Evolutionary conservation across 2,797 vertebrate species (phyloP).

Genomic region (Dermochelys coriacea): DNA sequence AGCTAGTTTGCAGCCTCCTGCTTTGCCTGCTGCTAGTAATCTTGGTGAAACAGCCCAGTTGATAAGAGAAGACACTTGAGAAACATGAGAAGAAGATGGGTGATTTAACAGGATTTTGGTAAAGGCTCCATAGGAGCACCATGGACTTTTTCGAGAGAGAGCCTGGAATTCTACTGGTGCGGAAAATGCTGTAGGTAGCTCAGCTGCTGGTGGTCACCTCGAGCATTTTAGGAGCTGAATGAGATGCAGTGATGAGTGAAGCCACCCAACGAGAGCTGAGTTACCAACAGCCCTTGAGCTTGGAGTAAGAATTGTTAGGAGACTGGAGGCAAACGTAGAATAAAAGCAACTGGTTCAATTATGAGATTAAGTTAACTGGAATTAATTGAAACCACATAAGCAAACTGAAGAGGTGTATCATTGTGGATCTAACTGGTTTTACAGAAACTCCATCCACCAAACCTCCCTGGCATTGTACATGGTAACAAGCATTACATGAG

Average conservation of each 20-base stretch:
- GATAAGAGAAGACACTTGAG: background rate
- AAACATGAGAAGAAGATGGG: accelerated
- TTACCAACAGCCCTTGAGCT: background rate
- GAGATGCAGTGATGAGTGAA: background rate
- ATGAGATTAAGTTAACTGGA: conserved; percentile 17
- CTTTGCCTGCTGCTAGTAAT: background rate
- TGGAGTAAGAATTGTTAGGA: conserved; percentile 16
- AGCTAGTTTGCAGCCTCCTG: background rate
- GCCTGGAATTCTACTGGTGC: background rate
- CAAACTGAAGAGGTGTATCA: background rate
- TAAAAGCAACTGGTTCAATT: conserved; percentile 23
- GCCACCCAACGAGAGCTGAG: background rate
- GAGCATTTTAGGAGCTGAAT: conserved; percentile 12
- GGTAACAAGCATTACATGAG: background rate
- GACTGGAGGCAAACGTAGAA: conserved; percentile 42
- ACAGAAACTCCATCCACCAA: background rate
- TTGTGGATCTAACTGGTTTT: conserved; percentile 7
- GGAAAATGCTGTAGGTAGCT: background rate
- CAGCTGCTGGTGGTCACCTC: background rate
- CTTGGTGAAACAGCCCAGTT: background rate
- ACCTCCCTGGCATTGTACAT: background rate
- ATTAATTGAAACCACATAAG: conserved; percentile 21
- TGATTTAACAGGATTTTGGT: background rate
- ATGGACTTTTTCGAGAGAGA: accelerated
- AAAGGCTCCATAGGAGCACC: background rate